phyloP scores from a whole-genome alignment of 2,113 vertebrate genomes.

The Potamarius usumacintae region DNA sequence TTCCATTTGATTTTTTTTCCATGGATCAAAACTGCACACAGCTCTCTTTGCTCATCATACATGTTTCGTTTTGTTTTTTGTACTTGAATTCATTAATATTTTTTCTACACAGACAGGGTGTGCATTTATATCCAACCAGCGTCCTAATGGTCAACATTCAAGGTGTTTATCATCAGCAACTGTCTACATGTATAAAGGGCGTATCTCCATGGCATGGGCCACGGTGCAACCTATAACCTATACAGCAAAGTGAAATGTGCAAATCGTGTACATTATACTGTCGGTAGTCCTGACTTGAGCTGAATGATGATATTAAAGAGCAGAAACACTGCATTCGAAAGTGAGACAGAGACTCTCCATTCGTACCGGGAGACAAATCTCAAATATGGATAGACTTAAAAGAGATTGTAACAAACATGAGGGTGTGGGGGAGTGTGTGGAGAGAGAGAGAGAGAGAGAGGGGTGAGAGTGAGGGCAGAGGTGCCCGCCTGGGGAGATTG shows the following conservation, averaged over 20 bases:
- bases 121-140: neutral
- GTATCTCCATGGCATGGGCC: too few species aligned
- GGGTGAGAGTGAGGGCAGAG: slow-evolving; percentile 73
- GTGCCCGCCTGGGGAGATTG: slow-evolving; percentile 77
- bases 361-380: neutral
- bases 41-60: too few species aligned
- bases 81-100: too few species aligned
- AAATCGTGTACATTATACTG: too few species aligned
- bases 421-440: neutral
- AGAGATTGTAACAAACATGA: neutral
- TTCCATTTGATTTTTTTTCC: too few species aligned
- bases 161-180: too few species aligned
- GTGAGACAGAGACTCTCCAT: neutral
- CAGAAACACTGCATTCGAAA: too few species aligned
- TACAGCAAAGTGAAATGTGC: too few species aligned
- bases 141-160: neutral
- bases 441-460: slow-evolving; percentile 25
- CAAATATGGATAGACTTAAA: neutral
- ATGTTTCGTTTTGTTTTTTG: neutral
- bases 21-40: too few species aligned
- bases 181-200: too few species aligned
- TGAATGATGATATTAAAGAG: neutral
- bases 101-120: neutral
- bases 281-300: neutral
- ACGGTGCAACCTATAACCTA: too few species aligned